phyloP scores from a whole-genome alignment of 2,113 vertebrate genomes.

The Neopipo cinnamomea region DNA sequence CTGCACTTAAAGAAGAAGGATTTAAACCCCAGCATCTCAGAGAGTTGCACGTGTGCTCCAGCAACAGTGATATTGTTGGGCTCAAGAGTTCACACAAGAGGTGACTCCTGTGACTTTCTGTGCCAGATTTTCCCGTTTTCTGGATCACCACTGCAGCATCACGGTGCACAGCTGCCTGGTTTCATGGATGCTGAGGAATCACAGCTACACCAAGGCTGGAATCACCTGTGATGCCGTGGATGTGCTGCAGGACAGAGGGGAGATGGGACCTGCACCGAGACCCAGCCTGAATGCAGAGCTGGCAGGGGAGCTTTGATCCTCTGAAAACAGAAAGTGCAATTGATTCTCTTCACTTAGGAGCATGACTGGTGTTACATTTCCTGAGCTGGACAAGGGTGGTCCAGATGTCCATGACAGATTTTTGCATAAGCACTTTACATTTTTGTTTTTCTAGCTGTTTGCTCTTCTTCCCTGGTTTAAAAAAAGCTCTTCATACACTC shows the following conservation, averaged over 20 bases:
- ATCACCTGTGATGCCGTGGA: rapidly evolving
- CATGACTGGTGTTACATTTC: constrained; percentile 21
- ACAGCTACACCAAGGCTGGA: not conserved
- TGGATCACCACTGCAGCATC: not conserved
- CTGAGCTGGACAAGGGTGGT: constrained; percentile 44
- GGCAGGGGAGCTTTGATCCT: not conserved
- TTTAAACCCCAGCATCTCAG: not conserved
- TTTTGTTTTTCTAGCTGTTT: constrained; percentile 52
- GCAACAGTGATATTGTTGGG: rapidly evolving
- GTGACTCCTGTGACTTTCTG: not conserved
- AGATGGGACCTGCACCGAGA: not conserved
- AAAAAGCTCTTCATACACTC: not conserved
- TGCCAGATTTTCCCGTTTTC: not conserved
- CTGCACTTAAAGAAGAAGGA: not conserved
- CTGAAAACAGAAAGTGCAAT: not conserved
- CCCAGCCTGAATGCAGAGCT: not conserved
- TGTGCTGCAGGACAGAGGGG: not conserved
- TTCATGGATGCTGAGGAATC: not conserved
- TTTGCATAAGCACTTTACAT: constrained; percentile 28
- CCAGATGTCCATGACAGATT: constrained; percentile 43
- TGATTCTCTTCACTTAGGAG: constrained; percentile 23
- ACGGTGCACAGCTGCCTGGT: not conserved
- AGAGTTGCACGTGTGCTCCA: not conserved
- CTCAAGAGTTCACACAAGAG: not conserved
- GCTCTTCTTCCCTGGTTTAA: constrained; percentile 1